Evolutionary conservation across 2,113 vertebrate genomes (phyloP), one percentile per base, ranked within the genome.

Genomic region (Noturus placidus): DNA sequence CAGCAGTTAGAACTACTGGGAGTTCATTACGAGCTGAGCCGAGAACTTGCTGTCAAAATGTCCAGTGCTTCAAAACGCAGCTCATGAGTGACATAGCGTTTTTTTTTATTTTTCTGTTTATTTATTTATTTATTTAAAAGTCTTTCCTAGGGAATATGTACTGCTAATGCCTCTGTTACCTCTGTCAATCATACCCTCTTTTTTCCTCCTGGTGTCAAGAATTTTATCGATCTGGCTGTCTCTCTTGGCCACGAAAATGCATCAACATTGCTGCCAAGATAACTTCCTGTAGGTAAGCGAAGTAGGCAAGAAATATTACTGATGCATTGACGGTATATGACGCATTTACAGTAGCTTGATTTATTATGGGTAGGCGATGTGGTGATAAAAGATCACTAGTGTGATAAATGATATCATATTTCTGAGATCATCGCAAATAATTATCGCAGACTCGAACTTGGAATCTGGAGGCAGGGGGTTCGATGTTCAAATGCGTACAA

Each of bases 221-320:
- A 81, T n/a, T 46, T 56, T 57, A 69, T 70, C 63, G 33, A 70
- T 81, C 77, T 59, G 56, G 89, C 27, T 88, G 46, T 91, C 87
- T 86, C 89, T 91, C 88, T 85, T 89, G 95, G 95, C 95, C 96
- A 89, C 97, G 97, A 82, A 99, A 99, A 92, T 97, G 97, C 89
- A 97, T 99, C 92, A 98, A 98, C 94, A 96, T 98, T 92, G 97
- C 97, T 59, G 97, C 97, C 97, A 97, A 93, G 97, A 97, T 91
- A 97, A 99, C 94, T 94, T 98, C 92, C 95, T 99, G 90, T 98
- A 99, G 97, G 97, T 99, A 95, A 93, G 86, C 14, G 22, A 10
- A 10, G 17, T 9, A 11, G 79, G 33, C 56, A 22, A 61, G 79
- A 61, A 42, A 35, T 81, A 57, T 80, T 57, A 56, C 77, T 17